Percentiles rank a stretch among this genome's conserved stretches.
Evolutionary conservation across 2,888 invertebrate genomes (phyloP).

Genomic region (Meghimatium bilineatum): DNA sequence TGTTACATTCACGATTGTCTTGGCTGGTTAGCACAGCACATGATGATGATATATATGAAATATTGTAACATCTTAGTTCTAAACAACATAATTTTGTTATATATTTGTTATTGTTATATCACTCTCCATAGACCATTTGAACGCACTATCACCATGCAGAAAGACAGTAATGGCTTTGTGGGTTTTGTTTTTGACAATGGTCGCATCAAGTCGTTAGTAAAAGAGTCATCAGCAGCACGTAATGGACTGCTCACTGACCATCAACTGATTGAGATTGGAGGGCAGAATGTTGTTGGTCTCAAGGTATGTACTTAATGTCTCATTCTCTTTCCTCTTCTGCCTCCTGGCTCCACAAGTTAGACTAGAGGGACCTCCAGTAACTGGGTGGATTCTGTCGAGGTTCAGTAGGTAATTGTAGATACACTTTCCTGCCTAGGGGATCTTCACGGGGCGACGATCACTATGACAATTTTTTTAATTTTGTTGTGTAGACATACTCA

Average conservation of each 20-base stretch:
- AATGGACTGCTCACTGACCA: constrained; percentile 94
- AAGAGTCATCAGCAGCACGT: constrained; percentile 92
- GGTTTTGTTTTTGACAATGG: constrained; percentile 94
- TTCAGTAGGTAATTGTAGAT: too few relatives aligned
- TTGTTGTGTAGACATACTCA: too few relatives aligned
- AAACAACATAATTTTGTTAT: background rate
- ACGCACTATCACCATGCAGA: constrained; percentile 92
- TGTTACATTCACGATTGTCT: background rate
- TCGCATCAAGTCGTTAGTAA: constrained; percentile 87
- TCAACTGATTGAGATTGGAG: constrained; percentile 89
- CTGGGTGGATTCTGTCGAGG: too few relatives aligned
- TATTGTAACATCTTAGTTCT: background rate
- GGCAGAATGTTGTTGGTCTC: constrained; percentile 92
- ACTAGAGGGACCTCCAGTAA: too few relatives aligned
- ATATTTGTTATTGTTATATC: background rate
- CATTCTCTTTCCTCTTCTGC: background rate
- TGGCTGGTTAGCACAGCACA: background rate
- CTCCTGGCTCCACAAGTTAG: too few relatives aligned
- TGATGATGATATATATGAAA: background rate
- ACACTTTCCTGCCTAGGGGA: too few relatives aligned
- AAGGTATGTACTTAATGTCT: constrained; percentile 78
- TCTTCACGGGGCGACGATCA: too few relatives aligned
- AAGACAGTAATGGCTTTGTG: constrained; percentile 88
- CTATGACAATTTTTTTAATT: too few relatives aligned
- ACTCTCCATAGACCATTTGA: constrained; percentile 86